Evolutionary conservation across 2,113 vertebrate species (phyloP).

Genomic region (Ornithorhynchus anatinus): DNA sequence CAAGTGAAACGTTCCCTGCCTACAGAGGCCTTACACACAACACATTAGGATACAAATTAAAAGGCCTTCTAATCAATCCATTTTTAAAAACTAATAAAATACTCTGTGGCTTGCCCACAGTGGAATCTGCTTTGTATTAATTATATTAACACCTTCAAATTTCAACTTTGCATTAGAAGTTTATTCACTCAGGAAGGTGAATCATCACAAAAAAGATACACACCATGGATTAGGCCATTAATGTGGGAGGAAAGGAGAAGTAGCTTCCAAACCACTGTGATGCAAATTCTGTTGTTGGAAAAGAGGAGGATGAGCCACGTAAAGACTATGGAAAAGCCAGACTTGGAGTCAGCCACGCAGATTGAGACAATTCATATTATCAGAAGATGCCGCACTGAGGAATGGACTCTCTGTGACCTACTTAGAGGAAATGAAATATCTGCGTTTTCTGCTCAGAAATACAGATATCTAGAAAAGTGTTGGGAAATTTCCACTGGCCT

Average conservation of each 20-base stretch:
- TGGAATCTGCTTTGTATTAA: too few relatives aligned
- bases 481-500: not conserved
- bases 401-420: not conserved
- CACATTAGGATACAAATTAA: too few relatives aligned
- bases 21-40: too few relatives aligned
- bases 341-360: not conserved
- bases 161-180: too few relatives aligned
- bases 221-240: constrained; percentile 7
- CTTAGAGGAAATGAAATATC: not conserved
- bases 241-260: not conserved
- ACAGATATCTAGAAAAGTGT: not conserved
- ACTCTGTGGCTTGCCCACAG: too few relatives aligned
- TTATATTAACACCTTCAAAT: too few relatives aligned
- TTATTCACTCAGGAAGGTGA: constrained; percentile 14
- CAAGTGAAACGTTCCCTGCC: too few relatives aligned
- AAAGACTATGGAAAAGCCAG: too few relatives aligned
- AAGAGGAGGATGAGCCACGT: too few relatives aligned
- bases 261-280: constrained; percentile 6
- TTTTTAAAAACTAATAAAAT: too few relatives aligned
- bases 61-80: too few relatives aligned
- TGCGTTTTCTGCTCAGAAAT: not conserved
- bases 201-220: constrained; percentile 19
- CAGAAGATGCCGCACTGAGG: not conserved
- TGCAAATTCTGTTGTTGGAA: not conserved
- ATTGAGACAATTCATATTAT: not conserved